Percentiles rank a stretch among this genome's conserved stretches.
Evolutionary conservation across 2,113 vertebrate genomes (phyloP).

Genomic region (Gyps fulvus): DNA sequence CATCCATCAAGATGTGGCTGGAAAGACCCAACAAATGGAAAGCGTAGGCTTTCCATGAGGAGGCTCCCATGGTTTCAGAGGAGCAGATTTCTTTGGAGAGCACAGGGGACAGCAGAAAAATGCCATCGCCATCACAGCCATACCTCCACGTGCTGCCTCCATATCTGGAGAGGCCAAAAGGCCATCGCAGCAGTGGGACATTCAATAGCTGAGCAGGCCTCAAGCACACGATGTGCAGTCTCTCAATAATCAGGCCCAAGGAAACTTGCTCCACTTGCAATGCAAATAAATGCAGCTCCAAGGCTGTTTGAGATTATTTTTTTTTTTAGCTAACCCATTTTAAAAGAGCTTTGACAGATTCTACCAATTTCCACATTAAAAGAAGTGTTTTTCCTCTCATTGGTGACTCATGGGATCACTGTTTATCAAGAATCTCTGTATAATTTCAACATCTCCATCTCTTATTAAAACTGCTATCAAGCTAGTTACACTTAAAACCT

Average conservation of each 20-base stretch:
- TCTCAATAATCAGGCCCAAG: neutral
- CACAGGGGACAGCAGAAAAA: rapidly evolving
- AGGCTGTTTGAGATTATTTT: neutral
- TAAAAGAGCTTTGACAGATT: neutral
- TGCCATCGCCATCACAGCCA: rapidly evolving
- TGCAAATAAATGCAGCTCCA: neutral
- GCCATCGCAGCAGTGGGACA: neutral
- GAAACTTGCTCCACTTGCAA: neutral
- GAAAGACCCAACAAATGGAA: neutral
- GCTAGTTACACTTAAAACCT: neutral
- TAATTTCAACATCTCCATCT: neutral
- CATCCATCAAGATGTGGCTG: rapidly evolving
- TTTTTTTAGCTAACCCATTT: neutral
- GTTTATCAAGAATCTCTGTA: neutral
- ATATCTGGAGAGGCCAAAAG: rapidly evolving
- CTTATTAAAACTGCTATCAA: neutral
- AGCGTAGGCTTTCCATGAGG: neutral
- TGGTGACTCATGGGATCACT: neutral
- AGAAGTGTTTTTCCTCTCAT: neutral
- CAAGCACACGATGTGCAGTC: neutral
- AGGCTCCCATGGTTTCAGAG: neutral
- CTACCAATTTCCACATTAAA: neutral
- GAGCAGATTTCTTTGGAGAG: too few species aligned
- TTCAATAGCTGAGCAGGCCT: neutral
- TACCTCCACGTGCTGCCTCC: rapidly evolving